phyloP scores from a whole-genome alignment of 2,888 invertebrate species.

The Cerastis leucographa region DNA sequence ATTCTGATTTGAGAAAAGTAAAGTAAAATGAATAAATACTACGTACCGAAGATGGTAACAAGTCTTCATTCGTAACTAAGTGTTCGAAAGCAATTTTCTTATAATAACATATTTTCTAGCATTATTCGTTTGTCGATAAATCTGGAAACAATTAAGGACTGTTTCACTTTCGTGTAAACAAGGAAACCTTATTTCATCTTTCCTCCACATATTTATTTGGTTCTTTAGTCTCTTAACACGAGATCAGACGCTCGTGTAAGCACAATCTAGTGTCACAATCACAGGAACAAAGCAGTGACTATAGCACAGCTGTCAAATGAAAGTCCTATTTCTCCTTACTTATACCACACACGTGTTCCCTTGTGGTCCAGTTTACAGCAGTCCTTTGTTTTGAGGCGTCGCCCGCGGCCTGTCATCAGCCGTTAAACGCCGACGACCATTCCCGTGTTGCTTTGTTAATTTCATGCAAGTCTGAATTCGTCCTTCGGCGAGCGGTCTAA shows the following conservation, averaged over 20 bases:
- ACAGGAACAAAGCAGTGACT: slow-evolving; percentile 14
- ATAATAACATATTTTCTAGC: no score
- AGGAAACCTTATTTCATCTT: background rate
- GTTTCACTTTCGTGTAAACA: background rate
- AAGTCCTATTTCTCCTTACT: slow-evolving; percentile 55
- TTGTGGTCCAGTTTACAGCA: slow-evolving; percentile 83
- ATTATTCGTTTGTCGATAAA: no score
- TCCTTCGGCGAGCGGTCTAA: slow-evolving; percentile 76
- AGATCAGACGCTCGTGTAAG: slow-evolving; percentile 2
- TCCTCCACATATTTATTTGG: no score
- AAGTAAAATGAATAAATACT: no score
- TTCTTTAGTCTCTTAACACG: no score
- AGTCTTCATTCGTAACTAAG: no score
- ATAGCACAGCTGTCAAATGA: slow-evolving; percentile 24
- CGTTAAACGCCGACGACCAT: slow-evolving; percentile 80
- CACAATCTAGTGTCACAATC: background rate
- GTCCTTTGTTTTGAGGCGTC: slow-evolving; percentile 83
- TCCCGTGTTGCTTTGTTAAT: slow-evolving; percentile 83
- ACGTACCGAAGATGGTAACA: no score
- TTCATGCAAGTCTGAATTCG: slow-evolving; percentile 82
- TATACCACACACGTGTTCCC: slow-evolving; percentile 69
- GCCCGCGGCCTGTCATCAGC: slow-evolving; percentile 85
- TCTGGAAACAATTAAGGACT: background rate
- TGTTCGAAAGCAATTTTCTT: no score
- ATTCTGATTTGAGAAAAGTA: no score